These are phyloP conservation scores for Xyliphius kryptos DNA, from an alignment of 2,113 vertebrate genomes.

Conservation along the genomic window DNA sequence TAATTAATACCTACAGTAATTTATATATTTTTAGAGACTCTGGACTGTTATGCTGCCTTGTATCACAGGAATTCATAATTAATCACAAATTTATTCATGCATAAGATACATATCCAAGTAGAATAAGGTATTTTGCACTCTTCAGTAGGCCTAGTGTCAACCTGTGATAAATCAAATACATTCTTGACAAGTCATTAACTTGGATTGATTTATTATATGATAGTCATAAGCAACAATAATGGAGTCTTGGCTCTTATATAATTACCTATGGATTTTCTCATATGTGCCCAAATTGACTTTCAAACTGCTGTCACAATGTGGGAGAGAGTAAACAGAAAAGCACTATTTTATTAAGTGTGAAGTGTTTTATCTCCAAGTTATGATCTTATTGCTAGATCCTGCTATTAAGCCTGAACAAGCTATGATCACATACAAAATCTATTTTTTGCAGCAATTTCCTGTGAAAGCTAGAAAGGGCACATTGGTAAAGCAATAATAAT, in stretches of 20 bases:
- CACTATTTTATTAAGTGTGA: conserved; percentile 25
- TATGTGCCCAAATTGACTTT: conserved; percentile 44
- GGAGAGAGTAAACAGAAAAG: conserved; percentile 32
- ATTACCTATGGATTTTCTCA: conserved; percentile 58
- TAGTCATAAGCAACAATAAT: conserved; percentile 43
- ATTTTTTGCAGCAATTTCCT: conserved; percentile 14
- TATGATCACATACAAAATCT: conserved; percentile 25
- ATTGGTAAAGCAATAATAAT: background rate
- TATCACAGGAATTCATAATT: no score
- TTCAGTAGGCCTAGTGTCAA: conserved; percentile 20
- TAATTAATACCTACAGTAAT: no score
- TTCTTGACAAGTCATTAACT: conserved; percentile 42
- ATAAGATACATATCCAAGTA: background rate
- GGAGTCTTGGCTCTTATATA: conserved; percentile 38
- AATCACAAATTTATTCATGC: background rate
- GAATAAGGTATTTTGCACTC: conserved; percentile 12
- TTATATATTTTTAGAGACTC: no score
- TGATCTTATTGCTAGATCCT: conserved; percentile 22
- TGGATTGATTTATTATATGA: conserved; percentile 40
- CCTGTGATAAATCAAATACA: conserved; percentile 23
- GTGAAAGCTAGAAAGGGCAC: conserved; percentile 12
- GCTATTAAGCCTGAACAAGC: conserved; percentile 6
- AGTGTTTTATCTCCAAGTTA: conserved; percentile 32
- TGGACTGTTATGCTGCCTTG: no score
- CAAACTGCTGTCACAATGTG: conserved; percentile 33